Evolutionary conservation across 2,113 vertebrate species (phyloP).

Genomic region (Phyllostomus hastatus): DNA sequence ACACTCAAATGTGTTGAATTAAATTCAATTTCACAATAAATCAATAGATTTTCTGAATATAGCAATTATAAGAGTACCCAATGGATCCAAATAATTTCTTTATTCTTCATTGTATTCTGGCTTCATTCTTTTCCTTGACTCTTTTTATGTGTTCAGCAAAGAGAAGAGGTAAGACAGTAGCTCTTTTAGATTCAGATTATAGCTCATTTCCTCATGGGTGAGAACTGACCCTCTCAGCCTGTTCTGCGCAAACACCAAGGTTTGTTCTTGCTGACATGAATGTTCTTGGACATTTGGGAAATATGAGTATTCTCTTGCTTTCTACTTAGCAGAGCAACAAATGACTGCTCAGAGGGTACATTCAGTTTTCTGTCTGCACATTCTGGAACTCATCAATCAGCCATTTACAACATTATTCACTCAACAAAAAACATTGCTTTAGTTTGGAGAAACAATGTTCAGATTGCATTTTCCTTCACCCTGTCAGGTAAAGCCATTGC

Average conservation of each 20-base stretch:
- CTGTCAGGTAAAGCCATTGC: not conserved
- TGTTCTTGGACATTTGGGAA: not conserved
- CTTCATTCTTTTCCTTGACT: not conserved
- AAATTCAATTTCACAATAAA: not conserved
- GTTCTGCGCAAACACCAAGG: not conserved
- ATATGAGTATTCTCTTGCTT: constrained; percentile 3
- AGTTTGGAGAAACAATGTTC: not conserved
- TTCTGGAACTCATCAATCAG: not conserved
- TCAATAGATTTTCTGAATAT: not conserved
- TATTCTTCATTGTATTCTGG: not conserved
- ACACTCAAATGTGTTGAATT: not conserved
- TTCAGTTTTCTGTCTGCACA: not conserved
- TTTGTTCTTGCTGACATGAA: not conserved
- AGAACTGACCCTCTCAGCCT: not conserved
- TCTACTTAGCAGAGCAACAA: not conserved
- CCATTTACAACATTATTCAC: not conserved
- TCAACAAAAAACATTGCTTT: not conserved
- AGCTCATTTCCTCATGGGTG: not conserved
- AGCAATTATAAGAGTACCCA: not conserved
- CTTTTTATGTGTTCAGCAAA: not conserved
- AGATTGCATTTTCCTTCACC: not conserved
- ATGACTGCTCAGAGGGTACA: not conserved
- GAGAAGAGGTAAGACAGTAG: not conserved
- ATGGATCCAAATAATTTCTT: not conserved
- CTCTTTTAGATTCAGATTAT: not conserved